Evolutionary conservation across 2,113 vertebrate species (phyloP), one percentile per base, ranked within the genome.

Genomic region (Dipodomys stephensi): DNA sequence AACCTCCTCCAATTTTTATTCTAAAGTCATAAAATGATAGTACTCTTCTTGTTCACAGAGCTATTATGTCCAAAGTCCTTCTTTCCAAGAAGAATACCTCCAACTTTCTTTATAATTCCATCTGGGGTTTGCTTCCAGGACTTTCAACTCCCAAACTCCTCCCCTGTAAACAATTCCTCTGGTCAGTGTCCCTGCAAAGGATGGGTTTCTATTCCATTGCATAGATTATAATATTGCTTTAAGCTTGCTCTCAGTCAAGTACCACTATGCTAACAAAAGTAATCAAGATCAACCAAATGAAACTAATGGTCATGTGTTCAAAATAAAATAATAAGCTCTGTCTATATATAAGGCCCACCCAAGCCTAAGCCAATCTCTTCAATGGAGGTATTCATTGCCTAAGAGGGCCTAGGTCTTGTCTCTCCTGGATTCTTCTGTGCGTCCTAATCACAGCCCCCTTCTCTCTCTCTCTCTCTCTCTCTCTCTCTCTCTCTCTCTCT

Each of bases 351-450:
- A 5, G 22, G 18, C 53, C 60, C 53, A 62, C 30, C 10, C 25
- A 88, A 91, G 91, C 65, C 12, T 65, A 93, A 83, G 83, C 6
- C 25, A 23, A 19, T 62, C n/a, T 82, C n/a, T 28, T 92, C 8
- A 69, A 83, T 67, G 68, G 28, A 73, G n/a, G 2, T 67, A 60
- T 39, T 77, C 1, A 1, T 57, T 57, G 16, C 15, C 53, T 18
- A 57, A 13, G 15, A 57, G 15, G 53, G 0, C 53, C 53, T 57
- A 18, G 12, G 53, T 57, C 53, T 57, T 57, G 13, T 57, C 15
- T 13, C 92, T 62, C 35, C 19, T 22, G 28, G 25, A 72, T 60
- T 44, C 25, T 71, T 32, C 44, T 30, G 2, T 6, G 12, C 5
- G 0, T 76, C 39, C 60, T 23, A 94, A 91, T 86, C 82, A 39